These are phyloP conservation scores for Drosophila carrolli DNA, from an alignment of 1,140 invertebrate species.

Conservation along the genomic window DNA sequence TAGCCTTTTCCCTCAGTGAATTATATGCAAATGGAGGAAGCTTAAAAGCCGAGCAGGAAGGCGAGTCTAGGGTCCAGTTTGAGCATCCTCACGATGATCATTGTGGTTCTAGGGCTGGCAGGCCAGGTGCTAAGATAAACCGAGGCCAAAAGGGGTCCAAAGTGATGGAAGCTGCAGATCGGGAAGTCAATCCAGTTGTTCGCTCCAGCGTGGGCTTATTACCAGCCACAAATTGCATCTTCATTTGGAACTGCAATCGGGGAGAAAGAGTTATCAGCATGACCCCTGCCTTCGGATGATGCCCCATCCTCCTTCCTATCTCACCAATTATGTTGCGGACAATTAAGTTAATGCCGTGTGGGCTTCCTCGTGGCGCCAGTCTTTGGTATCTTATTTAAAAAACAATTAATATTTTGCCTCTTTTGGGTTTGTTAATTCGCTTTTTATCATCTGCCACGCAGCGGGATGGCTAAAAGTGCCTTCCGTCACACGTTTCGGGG, in stretches of 20 bases:
- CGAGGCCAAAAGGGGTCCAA: not conserved
- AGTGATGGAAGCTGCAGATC: constrained; percentile 11
- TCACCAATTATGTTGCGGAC: constrained; percentile 45
- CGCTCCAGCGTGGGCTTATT: constrained; percentile 66
- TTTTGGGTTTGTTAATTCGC: constrained; percentile 24
- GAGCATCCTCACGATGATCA: constrained; percentile 29
- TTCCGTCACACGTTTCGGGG: constrained; percentile 68
- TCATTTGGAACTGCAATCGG: constrained; percentile 33
- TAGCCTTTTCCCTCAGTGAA: constrained; percentile 1
- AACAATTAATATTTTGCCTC: constrained; percentile 70
- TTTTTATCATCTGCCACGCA: constrained; percentile 48
- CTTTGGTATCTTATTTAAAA: constrained; percentile 58
- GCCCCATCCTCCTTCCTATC: constrained; percentile 16
- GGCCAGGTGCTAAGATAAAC: constrained; percentile 65
- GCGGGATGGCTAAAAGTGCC: constrained; percentile 58
- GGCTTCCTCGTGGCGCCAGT: constrained; percentile 59
- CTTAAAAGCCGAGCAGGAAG: constrained; percentile 29
- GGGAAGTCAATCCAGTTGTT: constrained; percentile 57
- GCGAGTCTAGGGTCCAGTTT: constrained; percentile 66
- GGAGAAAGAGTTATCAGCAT: constrained; percentile 36
- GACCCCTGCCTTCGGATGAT: constrained; percentile 18
- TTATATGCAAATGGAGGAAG: constrained; percentile 33
- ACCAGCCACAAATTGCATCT: constrained; percentile 59
- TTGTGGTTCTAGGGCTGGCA: constrained; percentile 54
- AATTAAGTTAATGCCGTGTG: constrained; percentile 64